Base-by-base conservation (phyloP, 2,113 vertebrate genomes). In the Amphiprion ocellaris region DNA sequence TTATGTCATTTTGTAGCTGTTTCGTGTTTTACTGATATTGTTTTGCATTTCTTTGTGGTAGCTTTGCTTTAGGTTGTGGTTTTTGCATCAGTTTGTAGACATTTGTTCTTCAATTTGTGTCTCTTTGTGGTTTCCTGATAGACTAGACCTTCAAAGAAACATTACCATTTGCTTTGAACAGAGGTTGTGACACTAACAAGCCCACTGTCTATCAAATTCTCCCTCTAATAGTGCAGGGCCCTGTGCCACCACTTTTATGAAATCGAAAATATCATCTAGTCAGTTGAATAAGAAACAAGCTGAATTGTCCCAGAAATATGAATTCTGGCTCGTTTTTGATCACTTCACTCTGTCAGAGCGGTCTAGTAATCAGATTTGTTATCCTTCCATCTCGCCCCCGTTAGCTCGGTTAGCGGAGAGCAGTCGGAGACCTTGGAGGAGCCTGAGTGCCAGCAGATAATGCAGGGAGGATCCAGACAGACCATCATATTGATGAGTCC, bases 381-480 rank as follows among this genome's bases (percentile, higher is more conserved):
- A 79, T 79, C 63, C 30, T 55, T 30, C 74, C 28, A 54, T 81
- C 66, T 66, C 2, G 33, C 3, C 21, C 24, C 21, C 24, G 0
- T 79, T 72, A 76, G 76, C 77, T 80, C 39, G 47, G 41, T 47
- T 33, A 1, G 28, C 17, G 50, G 50, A 63, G 49, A 55, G 41
- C 41, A 12, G 60, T 53, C 4, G 2, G 52, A 76, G 74, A 71
- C 49, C 65, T 73, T 69, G 49, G 15, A 87, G 81, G 30, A 77
- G 78, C 54, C 53, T 67, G 47, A 82, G 68, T 59, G 68, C 79
- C 83, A 74, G 82, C 60, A 80, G 84, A 86, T 86, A 91, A 84
- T 85, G 88, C 58, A 79, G 75, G 11, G 28, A 71, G 67, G 47
- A 30, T 26, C 66, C 86, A 81, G 89, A 81, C 84, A 65, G 74